A percentile compares a stretch with the other conserved stretches of the same genome.
Conservation (phyloP, 2,113 vertebrate species). For the Eclectus roratus region DNA sequence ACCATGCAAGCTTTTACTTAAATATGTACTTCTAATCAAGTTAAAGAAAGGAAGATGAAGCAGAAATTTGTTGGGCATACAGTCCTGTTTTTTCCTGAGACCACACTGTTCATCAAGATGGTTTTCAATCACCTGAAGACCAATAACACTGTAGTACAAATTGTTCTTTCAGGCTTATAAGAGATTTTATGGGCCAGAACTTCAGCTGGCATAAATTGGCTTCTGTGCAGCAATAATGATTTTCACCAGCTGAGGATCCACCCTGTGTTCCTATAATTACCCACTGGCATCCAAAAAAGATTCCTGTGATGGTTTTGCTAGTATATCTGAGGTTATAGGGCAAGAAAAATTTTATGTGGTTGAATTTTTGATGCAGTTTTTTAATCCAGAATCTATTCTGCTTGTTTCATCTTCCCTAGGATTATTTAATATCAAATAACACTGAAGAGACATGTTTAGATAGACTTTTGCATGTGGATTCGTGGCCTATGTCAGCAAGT, state of each 20-base stretch:
- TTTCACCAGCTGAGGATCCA: slow-evolving; percentile 46
- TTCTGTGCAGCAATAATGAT: not conserved
- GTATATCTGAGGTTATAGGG: slow-evolving; percentile 8
- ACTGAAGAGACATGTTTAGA: slow-evolving; percentile 5
- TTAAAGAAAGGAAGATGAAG: not conserved
- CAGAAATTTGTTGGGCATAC: not conserved
- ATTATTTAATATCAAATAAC: slow-evolving; percentile 9
- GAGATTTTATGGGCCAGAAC: slow-evolving; percentile 55
- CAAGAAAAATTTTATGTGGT: not conserved
- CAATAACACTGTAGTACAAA: slow-evolving; percentile 12
- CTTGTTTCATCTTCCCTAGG: not conserved
- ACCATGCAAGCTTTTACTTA: not conserved
- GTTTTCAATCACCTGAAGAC: slow-evolving; percentile 47
- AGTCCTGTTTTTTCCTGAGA: not conserved
- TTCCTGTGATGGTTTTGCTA: slow-evolving; percentile 1
- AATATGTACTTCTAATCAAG: not conserved
- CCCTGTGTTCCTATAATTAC: slow-evolving; percentile 39
- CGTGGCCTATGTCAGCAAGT: not conserved
- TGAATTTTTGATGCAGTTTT: slow-evolving; percentile 25
- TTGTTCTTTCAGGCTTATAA: slow-evolving; percentile 46
- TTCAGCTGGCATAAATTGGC: slow-evolving; percentile 38
- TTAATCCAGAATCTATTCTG: slow-evolving; percentile 37
- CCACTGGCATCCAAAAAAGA: slow-evolving; percentile 10
- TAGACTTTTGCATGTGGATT: not conserved
- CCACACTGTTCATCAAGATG: not conserved